Evolutionary conservation across 2,113 vertebrate species (phyloP).

Genomic region (Hypanus sabinus): DNA sequence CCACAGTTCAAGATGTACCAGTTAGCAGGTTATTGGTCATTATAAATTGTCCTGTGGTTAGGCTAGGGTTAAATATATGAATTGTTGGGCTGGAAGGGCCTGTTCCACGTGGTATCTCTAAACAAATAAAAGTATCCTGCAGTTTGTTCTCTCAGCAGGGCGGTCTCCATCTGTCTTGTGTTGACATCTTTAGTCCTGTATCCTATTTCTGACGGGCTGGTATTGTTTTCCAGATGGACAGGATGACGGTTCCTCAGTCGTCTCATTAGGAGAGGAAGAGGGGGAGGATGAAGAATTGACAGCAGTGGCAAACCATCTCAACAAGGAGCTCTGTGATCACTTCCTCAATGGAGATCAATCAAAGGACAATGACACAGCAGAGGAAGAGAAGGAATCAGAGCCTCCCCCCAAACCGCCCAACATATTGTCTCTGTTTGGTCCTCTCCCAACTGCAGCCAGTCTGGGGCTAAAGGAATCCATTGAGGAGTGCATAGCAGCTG

Average conservation of each 20-base stretch:
- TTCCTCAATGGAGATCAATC: slow-evolving; percentile 56
- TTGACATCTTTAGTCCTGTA: background rate
- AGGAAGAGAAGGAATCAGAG: slow-evolving; percentile 38
- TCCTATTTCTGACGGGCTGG: background rate
- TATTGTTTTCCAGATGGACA: slow-evolving; percentile 53
- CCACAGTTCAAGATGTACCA: no score
- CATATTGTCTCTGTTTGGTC: slow-evolving; percentile 75
- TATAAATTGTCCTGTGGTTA: no score
- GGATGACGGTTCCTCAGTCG: slow-evolving; percentile 54
- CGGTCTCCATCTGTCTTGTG: background rate
- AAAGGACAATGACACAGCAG: background rate
- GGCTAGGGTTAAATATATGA: no score
- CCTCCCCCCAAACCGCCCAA: slow-evolving; percentile 49
- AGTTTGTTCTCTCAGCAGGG: background rate
- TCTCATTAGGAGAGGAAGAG: slow-evolving; percentile 60
- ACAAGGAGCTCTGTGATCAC: slow-evolving; percentile 67
- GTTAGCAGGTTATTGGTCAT: no score
- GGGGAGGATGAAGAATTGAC: slow-evolving; percentile 73
- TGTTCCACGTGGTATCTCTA: no score
- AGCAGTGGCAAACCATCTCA: slow-evolving; percentile 78
- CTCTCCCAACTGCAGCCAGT: slow-evolving; percentile 76
- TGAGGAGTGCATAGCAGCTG: slow-evolving; percentile 57
- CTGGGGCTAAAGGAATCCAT: slow-evolving; percentile 79
- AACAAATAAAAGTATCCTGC: background rate
- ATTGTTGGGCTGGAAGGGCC: no score